phyloP scores from a whole-genome alignment of 2,113 vertebrate species.

The Apeltes quadracus region DNA sequence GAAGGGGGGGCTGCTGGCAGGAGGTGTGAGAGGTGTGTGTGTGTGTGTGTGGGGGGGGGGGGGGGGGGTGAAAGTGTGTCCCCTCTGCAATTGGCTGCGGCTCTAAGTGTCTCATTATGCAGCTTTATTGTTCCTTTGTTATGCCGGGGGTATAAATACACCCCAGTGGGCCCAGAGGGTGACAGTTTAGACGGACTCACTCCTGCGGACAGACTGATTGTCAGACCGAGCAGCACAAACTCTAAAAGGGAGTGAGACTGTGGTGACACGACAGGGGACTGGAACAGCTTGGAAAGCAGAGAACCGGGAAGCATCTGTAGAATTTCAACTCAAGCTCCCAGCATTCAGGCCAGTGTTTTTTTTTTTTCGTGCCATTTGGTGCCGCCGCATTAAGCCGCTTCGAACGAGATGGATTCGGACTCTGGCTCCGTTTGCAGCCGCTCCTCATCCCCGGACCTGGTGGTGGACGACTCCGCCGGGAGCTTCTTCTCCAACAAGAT shows the following conservation, averaged over 20 bases:
- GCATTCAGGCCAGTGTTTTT: background rate
- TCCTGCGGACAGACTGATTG: conserved; percentile 46
- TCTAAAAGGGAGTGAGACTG: conserved; percentile 37
- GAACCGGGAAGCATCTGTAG: conserved; percentile 20
- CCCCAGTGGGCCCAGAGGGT: conserved; percentile 58
- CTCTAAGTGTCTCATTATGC: conserved; percentile 84
- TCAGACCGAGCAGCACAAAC: conserved; percentile 20
- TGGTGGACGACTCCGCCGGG: conserved; percentile 73
- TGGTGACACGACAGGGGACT: conserved; percentile 18
- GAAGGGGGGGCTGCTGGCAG: conserved; percentile 61
- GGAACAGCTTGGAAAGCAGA: background rate
- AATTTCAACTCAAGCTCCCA: background rate
- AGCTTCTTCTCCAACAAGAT: conserved; percentile 80
- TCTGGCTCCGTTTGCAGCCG: conserved; percentile 81
- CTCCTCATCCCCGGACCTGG: conserved; percentile 83
- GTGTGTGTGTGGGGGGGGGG: no score
- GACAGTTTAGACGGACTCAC: conserved; percentile 65
- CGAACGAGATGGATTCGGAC: conserved; percentile 80
- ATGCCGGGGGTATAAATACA: conserved; percentile 79
- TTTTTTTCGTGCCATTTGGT: conserved; percentile 15
- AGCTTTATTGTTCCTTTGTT: conserved; percentile 86
- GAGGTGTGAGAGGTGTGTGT: conserved; percentile 38
- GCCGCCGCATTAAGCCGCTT: conserved; percentile 5
- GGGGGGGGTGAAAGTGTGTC: conserved; percentile 74
- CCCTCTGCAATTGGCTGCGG: conserved; percentile 82